Evolutionary conservation across 1,140 invertebrate species (phyloP).

Genomic region (Drosophila varians): DNA sequence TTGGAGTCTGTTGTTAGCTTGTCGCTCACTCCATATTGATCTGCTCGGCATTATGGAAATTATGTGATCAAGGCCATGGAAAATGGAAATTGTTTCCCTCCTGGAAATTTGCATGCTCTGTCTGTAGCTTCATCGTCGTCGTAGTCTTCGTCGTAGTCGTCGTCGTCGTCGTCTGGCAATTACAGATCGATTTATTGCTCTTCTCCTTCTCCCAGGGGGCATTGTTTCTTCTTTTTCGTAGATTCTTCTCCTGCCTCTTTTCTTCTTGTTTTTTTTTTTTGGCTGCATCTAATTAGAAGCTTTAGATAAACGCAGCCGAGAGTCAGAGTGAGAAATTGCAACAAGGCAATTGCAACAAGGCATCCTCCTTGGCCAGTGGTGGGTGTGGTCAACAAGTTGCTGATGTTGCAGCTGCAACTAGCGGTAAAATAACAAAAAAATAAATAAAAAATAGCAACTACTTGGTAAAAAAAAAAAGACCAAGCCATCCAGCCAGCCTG

Average conservation of each 20-base stretch:
- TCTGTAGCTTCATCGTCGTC: slow-evolving; percentile 9
- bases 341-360: neutral
- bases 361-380: slow-evolving; percentile 5
- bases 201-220: slow-evolving; percentile 30
- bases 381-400: slow-evolving; percentile 49
- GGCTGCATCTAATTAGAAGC: slow-evolving; percentile 48
- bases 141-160: slow-evolving; percentile 31
- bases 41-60: slow-evolving; percentile 77
- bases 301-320: slow-evolving; percentile 36
- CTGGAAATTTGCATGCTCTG: slow-evolving; percentile 47
- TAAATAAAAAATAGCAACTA: neutral
- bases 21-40: slow-evolving; percentile 80
- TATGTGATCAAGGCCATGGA: slow-evolving; percentile 82
- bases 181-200: slow-evolving; percentile 77
- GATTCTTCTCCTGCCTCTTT: neutral
- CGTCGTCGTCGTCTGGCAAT: slow-evolving; percentile 55
- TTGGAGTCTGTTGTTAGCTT: slow-evolving; percentile 62
- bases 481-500: slow-evolving; percentile 25
- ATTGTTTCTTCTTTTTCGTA: slow-evolving; percentile 16
- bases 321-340: slow-evolving; percentile 43
- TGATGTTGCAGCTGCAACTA: slow-evolving; percentile 52
- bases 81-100: slow-evolving; percentile 78
- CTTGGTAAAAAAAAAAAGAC: neutral
- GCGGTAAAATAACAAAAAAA: slow-evolving; percentile 46
- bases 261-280: slow-evolving; percentile 1